A percentile compares a stretch with the other conserved stretches of the same genome.
These are phyloP conservation scores for Enchytraeus crypticus DNA, from an alignment of 2,888 invertebrate genomes.

Conservation along the genomic window DNA sequence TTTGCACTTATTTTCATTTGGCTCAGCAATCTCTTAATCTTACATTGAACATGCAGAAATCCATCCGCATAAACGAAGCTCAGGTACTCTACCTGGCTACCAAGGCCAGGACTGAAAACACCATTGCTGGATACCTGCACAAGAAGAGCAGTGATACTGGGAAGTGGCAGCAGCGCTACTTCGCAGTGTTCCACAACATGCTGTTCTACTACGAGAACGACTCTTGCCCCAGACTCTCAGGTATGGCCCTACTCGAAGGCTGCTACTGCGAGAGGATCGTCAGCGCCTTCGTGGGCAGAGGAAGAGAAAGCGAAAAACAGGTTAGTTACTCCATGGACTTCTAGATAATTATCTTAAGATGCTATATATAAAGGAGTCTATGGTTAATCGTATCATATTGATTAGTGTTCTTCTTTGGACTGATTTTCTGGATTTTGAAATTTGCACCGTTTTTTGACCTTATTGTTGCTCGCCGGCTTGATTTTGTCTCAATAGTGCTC, in stretches of 20 bases:
- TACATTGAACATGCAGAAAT: slow-evolving; percentile 78
- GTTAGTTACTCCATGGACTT: too few relatives aligned
- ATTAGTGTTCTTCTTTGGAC: too few relatives aligned
- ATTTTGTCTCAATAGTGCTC: too few relatives aligned
- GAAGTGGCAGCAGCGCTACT: slow-evolving; percentile 67
- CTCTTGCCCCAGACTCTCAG: slow-evolving; percentile 67
- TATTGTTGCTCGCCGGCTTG: too few relatives aligned
- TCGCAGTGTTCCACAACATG: slow-evolving; percentile 64
- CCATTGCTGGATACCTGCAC: slow-evolving; percentile 72
- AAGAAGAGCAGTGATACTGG: slow-evolving; percentile 75
- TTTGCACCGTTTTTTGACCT: too few relatives aligned
- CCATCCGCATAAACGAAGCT: slow-evolving; percentile 69
- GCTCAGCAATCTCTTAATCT: too few relatives aligned
- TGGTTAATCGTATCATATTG: too few relatives aligned
- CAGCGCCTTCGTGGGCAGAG: slow-evolving; percentile 27
- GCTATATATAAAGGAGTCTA: too few relatives aligned
- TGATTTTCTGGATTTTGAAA: too few relatives aligned
- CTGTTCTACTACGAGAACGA: slow-evolving; percentile 85
- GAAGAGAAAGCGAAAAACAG: slow-evolving; percentile 43
- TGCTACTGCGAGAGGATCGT: slow-evolving; percentile 58
- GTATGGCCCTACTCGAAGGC: slow-evolving; percentile 75
- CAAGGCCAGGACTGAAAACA: slow-evolving; percentile 73
- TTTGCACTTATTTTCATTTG: too few relatives aligned
- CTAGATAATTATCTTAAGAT: too few relatives aligned
- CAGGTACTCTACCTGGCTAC: slow-evolving; percentile 76